Conservation (phyloP, 1,140 invertebrate species). For the Diachasmimorpha longicaudata region DNA sequence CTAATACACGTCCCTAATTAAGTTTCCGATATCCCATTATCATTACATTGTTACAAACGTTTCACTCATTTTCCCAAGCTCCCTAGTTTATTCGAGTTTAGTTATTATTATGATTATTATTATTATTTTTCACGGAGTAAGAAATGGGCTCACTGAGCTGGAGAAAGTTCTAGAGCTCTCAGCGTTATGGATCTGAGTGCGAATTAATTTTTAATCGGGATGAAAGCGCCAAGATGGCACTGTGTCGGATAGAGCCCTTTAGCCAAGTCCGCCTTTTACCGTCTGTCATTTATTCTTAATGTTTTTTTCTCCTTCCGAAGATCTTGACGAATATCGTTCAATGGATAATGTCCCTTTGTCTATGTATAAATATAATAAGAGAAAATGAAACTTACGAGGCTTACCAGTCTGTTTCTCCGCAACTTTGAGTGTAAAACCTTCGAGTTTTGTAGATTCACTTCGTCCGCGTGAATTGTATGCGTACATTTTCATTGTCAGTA, state of each 20-base stretch:
- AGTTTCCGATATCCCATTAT: not conserved
- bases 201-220: conserved; percentile 42
- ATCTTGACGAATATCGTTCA: not conserved
- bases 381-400: conserved; percentile 35
- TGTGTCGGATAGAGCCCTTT: conserved; percentile 20
- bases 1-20: not conserved
- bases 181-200: conserved; percentile 31
- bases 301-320: conserved; percentile 10
- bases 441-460: conserved; percentile 79
- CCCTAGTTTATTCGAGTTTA: not conserved
- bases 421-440: conserved; percentile 80
- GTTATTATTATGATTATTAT: not conserved
- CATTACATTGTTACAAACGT: not conserved
- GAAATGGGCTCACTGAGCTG: not conserved
- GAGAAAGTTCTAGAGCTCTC: conserved; percentile 15
- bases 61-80: not conserved
- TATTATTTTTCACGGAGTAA: not conserved
- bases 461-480: conserved; percentile 85
- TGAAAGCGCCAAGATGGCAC: conserved; percentile 31
- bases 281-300: not conserved
- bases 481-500: conserved; percentile 75
- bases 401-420: conserved; percentile 83
- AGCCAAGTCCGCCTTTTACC: not conserved
- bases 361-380: not conserved
- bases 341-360: not conserved